Evolutionary conservation across 1,140 invertebrate species (phyloP).

Genomic region (Spodoptera frugiperda): DNA sequence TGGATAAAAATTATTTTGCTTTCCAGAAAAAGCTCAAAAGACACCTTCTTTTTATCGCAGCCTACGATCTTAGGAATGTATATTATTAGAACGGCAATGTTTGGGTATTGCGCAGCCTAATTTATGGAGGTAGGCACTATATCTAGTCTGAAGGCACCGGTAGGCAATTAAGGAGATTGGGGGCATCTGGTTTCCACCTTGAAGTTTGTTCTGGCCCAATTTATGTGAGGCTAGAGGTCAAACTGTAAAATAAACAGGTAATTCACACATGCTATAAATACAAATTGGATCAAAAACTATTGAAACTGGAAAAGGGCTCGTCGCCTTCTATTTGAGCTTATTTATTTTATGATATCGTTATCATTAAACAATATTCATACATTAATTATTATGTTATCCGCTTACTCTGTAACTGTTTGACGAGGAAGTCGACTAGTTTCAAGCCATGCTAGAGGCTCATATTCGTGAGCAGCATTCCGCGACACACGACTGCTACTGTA

Average conservation of each 20-base stretch:
- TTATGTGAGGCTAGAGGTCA: background rate
- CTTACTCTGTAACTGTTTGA: too few relatives aligned
- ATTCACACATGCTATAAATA: background rate
- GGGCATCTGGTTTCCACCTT: background rate
- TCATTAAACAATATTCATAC: too few relatives aligned
- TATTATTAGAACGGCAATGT: background rate
- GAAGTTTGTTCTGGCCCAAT: background rate
- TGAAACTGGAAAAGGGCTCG: too few relatives aligned
- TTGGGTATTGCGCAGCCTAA: background rate
- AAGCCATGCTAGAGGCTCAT: too few relatives aligned
- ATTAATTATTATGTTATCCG: too few relatives aligned
- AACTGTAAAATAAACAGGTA: background rate
- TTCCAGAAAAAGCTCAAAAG: background rate
- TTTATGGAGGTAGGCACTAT: background rate
- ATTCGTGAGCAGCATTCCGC: too few relatives aligned
- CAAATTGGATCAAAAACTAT: background rate
- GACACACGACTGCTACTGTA: too few relatives aligned
- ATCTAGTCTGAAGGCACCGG: background rate
- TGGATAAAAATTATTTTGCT: too few relatives aligned
- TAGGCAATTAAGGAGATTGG: background rate
- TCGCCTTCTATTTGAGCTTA: too few relatives aligned
- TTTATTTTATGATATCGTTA: too few relatives aligned
- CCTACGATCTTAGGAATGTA: slow-evolving; percentile 4
- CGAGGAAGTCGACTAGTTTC: too few relatives aligned
- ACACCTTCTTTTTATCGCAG: background rate